Evolutionary conservation across 1,140 invertebrate genomes (phyloP).

Genomic region (Cecropterus lyciades): DNA sequence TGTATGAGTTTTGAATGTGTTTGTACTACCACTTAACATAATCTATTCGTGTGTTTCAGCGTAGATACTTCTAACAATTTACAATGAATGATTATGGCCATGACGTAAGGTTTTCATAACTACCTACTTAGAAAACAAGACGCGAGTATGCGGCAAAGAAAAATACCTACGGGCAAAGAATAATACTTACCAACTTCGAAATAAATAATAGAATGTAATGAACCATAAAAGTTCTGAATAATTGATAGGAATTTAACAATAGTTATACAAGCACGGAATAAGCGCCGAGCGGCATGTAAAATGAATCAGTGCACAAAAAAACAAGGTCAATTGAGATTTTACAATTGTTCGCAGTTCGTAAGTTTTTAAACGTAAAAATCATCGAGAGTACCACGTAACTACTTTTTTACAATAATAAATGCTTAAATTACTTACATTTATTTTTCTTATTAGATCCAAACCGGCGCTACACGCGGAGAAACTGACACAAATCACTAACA

Average conservation of each 20-base stretch:
- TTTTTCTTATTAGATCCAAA: background rate
- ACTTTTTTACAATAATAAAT: background rate
- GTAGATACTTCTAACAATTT: background rate
- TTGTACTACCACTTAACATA: background rate
- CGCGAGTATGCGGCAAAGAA: background rate
- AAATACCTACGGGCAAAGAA: too few relatives aligned
- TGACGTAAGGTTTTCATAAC: constrained; percentile 1
- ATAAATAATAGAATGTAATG: too few relatives aligned
- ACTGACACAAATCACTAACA: background rate
- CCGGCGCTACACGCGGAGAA: background rate
- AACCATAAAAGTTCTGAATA: too few relatives aligned
- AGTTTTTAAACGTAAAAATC: too few relatives aligned
- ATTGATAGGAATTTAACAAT: background rate
- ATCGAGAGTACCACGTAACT: background rate
- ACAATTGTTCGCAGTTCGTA: background rate
- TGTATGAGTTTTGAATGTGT: too few relatives aligned
- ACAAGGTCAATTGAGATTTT: background rate
- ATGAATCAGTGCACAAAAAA: background rate
- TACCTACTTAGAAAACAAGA: background rate
- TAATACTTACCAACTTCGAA: too few relatives aligned
- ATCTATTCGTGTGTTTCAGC: background rate
- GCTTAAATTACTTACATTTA: background rate
- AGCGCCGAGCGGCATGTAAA: constrained; percentile 1
- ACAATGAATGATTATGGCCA: constrained; percentile 7
- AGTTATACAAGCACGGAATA: background rate